Base-by-base conservation (phyloP, 35 echinoderm and acorn worm genomes). In the Ptychodera flava region DNA sequence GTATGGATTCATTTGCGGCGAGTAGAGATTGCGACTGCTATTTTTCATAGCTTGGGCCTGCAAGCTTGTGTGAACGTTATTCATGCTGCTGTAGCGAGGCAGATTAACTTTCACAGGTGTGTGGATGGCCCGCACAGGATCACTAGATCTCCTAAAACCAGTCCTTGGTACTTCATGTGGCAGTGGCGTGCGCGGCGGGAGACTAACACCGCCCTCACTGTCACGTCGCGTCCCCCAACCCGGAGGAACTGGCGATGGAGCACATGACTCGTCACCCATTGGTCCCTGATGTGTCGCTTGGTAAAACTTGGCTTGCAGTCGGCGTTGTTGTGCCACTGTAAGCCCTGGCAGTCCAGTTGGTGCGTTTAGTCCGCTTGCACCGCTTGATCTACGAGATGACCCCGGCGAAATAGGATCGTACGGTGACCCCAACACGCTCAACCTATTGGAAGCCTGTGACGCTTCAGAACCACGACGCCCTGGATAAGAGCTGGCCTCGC, bases 141-240 rank as follows among this genome's bases (percentile, higher is more conserved):
- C 96, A 88, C 96, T 99, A 15, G 91, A 92, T 85, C 96, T 87
- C 34, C 96, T 78, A 22, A 90, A 81, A 22, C 89, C 93, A 52
- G 88, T 86, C 35, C 93, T 90, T 1, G 92, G 96, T 29, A 99
- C 89, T 79, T 99, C 96, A 81, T 99, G 93, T 30, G 96, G 96
- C 10, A 99, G 86, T 29, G 96, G 96, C 29, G 96, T 99, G 29
- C 91, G 93, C 30, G 85, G 96, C 6, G 45, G 45, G 6, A 92
- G 84, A 86, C 86, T 91, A 12, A 89, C 89, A 0, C 83, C 93
- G 0, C 89, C 93, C 79, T 89, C 91, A 52, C 89, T 83, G 31
- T 86, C 89, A 34, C 91, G 82, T 35, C 90, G 81, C 78, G 84
- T 30, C 87, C 86, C 36, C 35, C 33, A 35, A 90, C 90, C 37